phyloP scores from a whole-genome alignment of 2,888 invertebrate genomes.

The Poecilobothrus nobilitatus region DNA sequence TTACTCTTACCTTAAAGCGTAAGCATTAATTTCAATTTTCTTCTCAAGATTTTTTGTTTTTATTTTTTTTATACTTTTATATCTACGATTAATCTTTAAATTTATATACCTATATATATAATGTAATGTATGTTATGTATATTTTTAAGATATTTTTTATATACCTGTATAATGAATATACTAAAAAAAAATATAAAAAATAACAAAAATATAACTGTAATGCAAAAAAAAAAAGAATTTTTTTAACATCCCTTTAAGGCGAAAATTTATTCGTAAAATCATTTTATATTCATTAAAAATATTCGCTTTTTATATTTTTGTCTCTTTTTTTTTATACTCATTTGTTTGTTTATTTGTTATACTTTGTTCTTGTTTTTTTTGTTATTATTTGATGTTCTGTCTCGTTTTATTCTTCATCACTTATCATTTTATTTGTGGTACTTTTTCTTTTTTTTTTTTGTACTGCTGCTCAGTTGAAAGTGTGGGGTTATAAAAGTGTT shows the following conservation, averaged over 20 bases:
- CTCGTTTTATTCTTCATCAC: background rate
- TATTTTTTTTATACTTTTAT: background rate
- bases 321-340: too few relatives aligned
- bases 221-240: background rate
- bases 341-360: too few relatives aligned
- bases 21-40: constrained; percentile 4
- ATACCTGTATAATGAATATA: background rate
- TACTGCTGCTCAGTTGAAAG: too few relatives aligned
- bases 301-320: too few relatives aligned
- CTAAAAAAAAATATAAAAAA: background rate
- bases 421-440: constrained; percentile 3
- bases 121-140: too few relatives aligned
- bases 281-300: constrained; percentile 1
- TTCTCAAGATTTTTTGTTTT: background rate
- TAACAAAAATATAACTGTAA: background rate
- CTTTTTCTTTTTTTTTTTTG: too few relatives aligned
- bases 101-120: too few relatives aligned
- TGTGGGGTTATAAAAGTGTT: too few relatives aligned
- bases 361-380: too few relatives aligned
- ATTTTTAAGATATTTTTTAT: background rate
- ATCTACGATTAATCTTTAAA: background rate
- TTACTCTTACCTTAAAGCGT: background rate
- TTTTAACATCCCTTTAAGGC: background rate
- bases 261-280: constrained; percentile 1
- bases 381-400: too few relatives aligned